Percentiles rank a stretch among this genome's conserved stretches.
Evolutionary conservation across 2,888 invertebrate species (phyloP).

Genomic region (Ormia ochracea): DNA sequence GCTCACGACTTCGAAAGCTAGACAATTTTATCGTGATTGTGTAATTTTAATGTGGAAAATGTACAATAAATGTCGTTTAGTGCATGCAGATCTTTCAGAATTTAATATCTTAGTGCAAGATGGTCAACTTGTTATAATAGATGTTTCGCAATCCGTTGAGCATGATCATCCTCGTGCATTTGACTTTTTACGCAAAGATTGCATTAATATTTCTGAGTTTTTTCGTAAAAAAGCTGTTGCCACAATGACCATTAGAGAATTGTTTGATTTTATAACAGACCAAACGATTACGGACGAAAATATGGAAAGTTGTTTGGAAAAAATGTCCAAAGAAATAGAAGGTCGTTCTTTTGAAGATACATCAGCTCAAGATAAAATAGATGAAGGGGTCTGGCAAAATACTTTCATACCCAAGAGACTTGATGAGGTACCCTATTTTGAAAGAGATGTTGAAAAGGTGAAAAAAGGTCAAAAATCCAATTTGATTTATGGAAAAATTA

Average conservation of each 20-base stretch:
- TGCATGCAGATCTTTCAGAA: slow-evolving; percentile 98
- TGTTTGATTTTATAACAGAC: slow-evolving; percentile 98
- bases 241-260: slow-evolving; percentile 92
- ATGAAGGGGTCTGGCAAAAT: slow-evolving; percentile 95
- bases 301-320: slow-evolving; percentile 88
- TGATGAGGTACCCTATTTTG: slow-evolving; percentile 88
- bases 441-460: slow-evolving; percentile 89
- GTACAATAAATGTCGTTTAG: slow-evolving; percentile 94
- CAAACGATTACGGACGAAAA: slow-evolving; percentile 86
- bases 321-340: slow-evolving; percentile 83
- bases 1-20: slow-evolving; percentile 84
- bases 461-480: slow-evolving; percentile 85
- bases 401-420: slow-evolving; percentile 95
- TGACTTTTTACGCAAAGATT: slow-evolving; percentile 96
- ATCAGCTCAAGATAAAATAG: slow-evolving; percentile 86
- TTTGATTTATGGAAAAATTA: slow-evolving; percentile 90
- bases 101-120: slow-evolving; percentile 93
- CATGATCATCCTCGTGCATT: slow-evolving; percentile 97
- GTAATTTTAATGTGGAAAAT: slow-evolving; percentile 94
- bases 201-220: slow-evolving; percentile 93
- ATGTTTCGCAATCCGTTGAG: slow-evolving; percentile 98
- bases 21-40: slow-evolving; percentile 88
- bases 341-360: slow-evolving; percentile 81
- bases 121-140: slow-evolving; percentile 92
- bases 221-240: slow-evolving; percentile 92